phyloP scores from a whole-genome alignment of 2,797 vertebrate species.

The Carduelis carduelis region DNA sequence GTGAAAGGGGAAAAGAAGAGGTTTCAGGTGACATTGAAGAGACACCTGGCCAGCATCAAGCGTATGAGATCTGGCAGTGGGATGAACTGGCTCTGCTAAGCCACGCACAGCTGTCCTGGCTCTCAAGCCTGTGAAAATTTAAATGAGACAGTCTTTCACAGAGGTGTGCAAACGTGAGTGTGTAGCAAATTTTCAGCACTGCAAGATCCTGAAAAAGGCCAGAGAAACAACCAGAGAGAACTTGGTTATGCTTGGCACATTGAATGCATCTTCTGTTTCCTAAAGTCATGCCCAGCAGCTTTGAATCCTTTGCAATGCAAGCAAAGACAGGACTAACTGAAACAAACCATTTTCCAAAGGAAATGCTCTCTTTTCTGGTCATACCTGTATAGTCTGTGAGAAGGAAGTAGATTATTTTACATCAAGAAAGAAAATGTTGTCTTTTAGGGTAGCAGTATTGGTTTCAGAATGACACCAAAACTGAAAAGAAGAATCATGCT shows the following conservation, averaged over 20 bases:
- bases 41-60: constrained; percentile 40
- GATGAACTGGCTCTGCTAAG: neutral
- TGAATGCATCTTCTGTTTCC: neutral
- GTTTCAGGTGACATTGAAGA: constrained; percentile 59
- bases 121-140: neutral
- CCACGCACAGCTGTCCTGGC: fast-evolving
- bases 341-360: neutral
- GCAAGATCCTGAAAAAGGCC: neutral
- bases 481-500: neutral
- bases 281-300: neutral
- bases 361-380: neutral
- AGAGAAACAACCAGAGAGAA: neutral
- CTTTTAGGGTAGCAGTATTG: neutral
- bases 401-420: neutral
- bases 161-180: neutral
- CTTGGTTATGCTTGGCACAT: fast-evolving
- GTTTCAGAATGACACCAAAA: neutral
- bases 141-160: neutral
- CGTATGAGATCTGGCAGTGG: neutral
- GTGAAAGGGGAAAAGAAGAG: constrained; percentile 59
- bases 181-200: neutral
- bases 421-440: neutral
- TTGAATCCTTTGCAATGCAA: neutral
- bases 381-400: neutral
- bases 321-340: neutral